Evolutionary conservation across 2,888 invertebrate genomes (phyloP).

Genomic region (Stenodera caucasica): DNA sequence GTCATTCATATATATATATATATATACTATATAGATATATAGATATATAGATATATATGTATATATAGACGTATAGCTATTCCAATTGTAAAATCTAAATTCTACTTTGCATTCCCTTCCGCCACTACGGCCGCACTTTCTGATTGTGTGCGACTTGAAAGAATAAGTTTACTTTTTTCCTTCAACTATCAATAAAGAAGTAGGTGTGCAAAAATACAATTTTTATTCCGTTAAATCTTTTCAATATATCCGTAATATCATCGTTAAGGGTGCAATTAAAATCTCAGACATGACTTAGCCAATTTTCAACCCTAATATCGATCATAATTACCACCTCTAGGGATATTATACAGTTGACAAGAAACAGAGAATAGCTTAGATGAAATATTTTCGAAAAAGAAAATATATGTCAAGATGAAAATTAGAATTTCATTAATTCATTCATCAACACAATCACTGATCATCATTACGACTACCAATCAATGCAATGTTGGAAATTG

Average conservation of each 20-base stretch:
- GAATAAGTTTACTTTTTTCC: conserved; percentile 28
- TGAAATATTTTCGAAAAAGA: not conserved
- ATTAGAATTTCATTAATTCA: not conserved
- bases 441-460: not conserved
- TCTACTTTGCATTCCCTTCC: conserved; percentile 55
- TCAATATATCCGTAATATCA: not conserved
- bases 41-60: conserved; percentile 46
- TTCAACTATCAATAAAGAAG: not conserved
- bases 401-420: conserved; percentile 4
- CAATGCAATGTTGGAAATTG: conserved; percentile 6
- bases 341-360: not conserved
- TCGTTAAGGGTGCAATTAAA: not conserved
- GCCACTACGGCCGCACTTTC: conserved; percentile 38
- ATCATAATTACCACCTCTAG: not conserved
- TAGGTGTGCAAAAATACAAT: not conserved
- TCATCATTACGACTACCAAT: conserved; percentile 9
- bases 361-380: not conserved
- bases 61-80: conserved; percentile 53
- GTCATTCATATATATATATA: conserved; percentile 50
- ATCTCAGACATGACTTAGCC: not conserved
- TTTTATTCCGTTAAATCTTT: not conserved
- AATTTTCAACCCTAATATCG: not conserved
- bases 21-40: too few species aligned
- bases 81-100: conserved; percentile 57
- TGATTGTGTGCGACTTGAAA: conserved; percentile 35